Conservation (phyloP, 2,797 vertebrate species). For the Sebastes itinus region DNA sequence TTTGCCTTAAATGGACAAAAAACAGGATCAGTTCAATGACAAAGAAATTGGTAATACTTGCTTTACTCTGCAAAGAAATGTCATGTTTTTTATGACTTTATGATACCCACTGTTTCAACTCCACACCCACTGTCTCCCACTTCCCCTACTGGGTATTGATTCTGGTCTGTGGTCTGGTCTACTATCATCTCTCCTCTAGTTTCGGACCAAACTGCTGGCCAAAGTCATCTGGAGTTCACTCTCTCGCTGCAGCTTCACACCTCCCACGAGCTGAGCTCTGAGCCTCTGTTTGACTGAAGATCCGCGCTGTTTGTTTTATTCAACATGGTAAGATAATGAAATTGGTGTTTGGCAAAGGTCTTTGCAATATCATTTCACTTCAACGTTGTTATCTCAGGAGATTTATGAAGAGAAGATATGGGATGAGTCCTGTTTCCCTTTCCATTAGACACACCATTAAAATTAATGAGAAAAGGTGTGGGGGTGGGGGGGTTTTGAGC, state of each 20-base stretch:
- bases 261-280: neutral
- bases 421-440: conserved; percentile 37
- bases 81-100: neutral
- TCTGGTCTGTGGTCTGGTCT: conserved; percentile 68
- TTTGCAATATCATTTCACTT: conserved; percentile 64
- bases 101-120: neutral
- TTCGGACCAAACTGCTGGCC: conserved; percentile 19
- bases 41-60: neutral
- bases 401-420: conserved; percentile 61
- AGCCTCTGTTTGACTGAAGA: conserved; percentile 48
- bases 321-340: conserved; percentile 63
- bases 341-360: conserved; percentile 70
- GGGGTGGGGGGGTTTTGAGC: neutral
- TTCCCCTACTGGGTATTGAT: conserved; percentile 75
- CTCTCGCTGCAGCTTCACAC: neutral
- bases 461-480: conserved; percentile 67
- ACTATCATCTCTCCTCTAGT: conserved; percentile 65
- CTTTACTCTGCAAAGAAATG: neutral
- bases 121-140: conserved; percentile 50
- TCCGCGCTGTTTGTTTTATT: conserved; percentile 52
- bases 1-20: neutral
- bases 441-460: conserved; percentile 52
- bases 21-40: neutral
- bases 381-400: conserved; percentile 52
- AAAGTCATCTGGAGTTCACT: conserved; percentile 29